Base-by-base conservation (phyloP, 2,888 invertebrate genomes). In the Meghimatium bilineatum region DNA sequence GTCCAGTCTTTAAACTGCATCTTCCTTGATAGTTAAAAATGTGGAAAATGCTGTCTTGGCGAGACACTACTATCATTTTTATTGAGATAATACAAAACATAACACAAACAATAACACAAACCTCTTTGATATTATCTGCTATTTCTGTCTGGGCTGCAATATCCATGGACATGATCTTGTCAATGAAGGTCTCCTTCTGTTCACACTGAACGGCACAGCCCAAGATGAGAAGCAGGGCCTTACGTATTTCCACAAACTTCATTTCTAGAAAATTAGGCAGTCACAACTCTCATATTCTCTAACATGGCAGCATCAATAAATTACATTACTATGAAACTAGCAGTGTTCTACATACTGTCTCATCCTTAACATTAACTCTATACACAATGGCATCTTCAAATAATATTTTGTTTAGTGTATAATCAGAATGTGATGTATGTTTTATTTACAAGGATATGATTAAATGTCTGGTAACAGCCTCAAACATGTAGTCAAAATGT, bases 171-270 rank as follows among this genome's bases (percentile, higher is more conserved):
- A 97, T 98, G 88, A 99, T 99, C 90, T 96, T 95, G 32, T 97
- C 96, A 87, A 99, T 97, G 93, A 99, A 98, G 77, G 96, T 94
- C 93, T 98, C 97, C 92, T 98, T 98, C 89, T 97, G 97, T 1
- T 98, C 97, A 92, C 98, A 98, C 93, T 99, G 99, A 2, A 99
- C 98, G 36, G 99, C 99, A 93, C 98, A 98, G 83, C 99, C 99
- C 86, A 99, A 95, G 49, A 99, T 94, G 82, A 99, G 94, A 38
- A 98, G 95, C 81, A 98, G 94, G 75, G 98, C 94, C 34, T 97
- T 95, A 93, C 97, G 96, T 95, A 99, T 88, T 88, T 95, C 95
- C 80, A 92, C 91, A 86, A 93, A 92, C 82, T 92, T 92, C 32
- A 88, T 89, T 85, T 94, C 94, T 94, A 91, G 38, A 86, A 23